phyloP scores from a whole-genome alignment of 2,888 invertebrate species.

The Pediacus dermestoides region DNA sequence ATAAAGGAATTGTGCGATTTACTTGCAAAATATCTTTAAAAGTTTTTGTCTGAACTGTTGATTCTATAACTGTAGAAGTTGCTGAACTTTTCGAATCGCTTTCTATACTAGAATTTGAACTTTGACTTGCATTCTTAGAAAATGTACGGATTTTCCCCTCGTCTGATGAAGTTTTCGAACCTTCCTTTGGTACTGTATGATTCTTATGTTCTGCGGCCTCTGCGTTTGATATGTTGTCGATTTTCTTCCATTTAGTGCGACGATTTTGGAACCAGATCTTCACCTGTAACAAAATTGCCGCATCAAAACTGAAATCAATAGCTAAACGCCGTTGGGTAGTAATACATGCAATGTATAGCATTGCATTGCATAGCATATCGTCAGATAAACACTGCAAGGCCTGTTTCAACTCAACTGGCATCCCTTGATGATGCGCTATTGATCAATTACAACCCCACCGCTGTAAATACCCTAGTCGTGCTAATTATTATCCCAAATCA shows the following conservation, averaged over 20 bases:
- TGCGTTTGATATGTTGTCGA: slow-evolving; percentile 85
- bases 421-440: slow-evolving; percentile 40
- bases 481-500: slow-evolving; percentile 37
- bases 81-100: slow-evolving; percentile 47
- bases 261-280: slow-evolving; percentile 92
- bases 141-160: slow-evolving; percentile 34
- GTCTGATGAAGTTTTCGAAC: slow-evolving; percentile 20
- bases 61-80: slow-evolving; percentile 31
- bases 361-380: too few species aligned
- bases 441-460: slow-evolving; percentile 41
- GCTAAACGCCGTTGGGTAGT: slow-evolving; percentile 33
- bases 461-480: slow-evolving; percentile 30
- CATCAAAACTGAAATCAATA: slow-evolving; percentile 41
- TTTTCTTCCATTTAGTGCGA: slow-evolving; percentile 83
- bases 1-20: slow-evolving; percentile 31
- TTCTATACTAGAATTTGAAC: slow-evolving; percentile 47
- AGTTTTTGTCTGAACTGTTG: slow-evolving; percentile 34
- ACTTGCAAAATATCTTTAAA: slow-evolving; percentile 43
- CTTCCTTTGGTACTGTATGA: slow-evolving; percentile 39
- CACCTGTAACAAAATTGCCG: slow-evolving; percentile 65
- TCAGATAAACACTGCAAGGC: slow-evolving; percentile 35
- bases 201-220: slow-evolving; percentile 82
- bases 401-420: slow-evolving; percentile 32
- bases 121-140: slow-evolving; percentile 40
- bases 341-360: slow-evolving; percentile 38